phyloP scores from a whole-genome alignment of 2,888 invertebrate genomes.

The Hermodice carunculata region DNA sequence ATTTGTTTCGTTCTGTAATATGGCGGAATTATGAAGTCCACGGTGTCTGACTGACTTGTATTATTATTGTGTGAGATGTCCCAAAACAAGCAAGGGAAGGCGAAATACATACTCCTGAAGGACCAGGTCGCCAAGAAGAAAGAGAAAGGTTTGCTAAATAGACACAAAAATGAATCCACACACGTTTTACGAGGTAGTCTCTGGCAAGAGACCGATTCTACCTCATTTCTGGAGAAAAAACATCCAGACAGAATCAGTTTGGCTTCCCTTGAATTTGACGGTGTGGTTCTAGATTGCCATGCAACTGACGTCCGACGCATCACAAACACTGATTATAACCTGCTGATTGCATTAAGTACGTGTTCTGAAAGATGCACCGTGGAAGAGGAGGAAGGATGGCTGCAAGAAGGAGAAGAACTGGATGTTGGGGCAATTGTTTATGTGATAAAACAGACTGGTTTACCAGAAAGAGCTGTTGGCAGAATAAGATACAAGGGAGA shows the following conservation, averaged over 20 bases:
- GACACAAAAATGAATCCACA: constrained; percentile 20
- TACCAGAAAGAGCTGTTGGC: constrained; percentile 7
- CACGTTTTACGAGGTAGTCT: constrained; percentile 31
- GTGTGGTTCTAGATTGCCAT: constrained; percentile 18
- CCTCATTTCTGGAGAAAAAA: neutral
- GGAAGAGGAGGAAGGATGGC: constrained; percentile 18
- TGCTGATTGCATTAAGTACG: constrained; percentile 27
- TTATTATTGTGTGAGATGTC: too few species aligned
- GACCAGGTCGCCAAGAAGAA: constrained; percentile 21
- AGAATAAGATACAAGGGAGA: constrained; percentile 18
- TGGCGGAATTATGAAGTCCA: too few species aligned
- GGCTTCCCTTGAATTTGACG: constrained; percentile 23
- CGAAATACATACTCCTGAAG: constrained; percentile 17
- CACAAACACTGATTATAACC: constrained; percentile 16
- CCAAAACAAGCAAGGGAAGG: too few species aligned
- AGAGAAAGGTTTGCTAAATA: constrained; percentile 14
- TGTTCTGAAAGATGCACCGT: constrained; percentile 32
- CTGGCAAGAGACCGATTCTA: constrained; percentile 13
- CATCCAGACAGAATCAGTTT: constrained; percentile 3
- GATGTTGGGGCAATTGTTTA: constrained; percentile 16
- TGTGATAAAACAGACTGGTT: constrained; percentile 11
- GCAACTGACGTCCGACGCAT: constrained; percentile 21
- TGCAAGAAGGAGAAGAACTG: constrained; percentile 21
- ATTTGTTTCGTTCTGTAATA: too few species aligned
- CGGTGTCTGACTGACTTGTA: too few species aligned